Conservation (phyloP, 23 tunicate genomes). For the Botrylloides violaceus region DNA sequence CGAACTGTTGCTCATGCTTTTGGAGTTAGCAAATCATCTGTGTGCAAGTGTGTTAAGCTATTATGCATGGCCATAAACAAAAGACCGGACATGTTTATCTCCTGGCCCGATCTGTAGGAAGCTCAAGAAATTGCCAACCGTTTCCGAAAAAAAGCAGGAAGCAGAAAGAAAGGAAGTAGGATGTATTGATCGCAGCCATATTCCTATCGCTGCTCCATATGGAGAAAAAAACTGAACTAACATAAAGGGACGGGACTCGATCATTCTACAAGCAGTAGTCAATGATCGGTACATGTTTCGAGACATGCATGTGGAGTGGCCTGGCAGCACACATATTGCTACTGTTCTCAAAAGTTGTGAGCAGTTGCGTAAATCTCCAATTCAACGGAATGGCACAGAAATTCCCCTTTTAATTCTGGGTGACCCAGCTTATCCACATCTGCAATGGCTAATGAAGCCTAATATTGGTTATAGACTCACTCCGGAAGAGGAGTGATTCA, state of each 20-base stretch:
- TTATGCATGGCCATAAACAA: conserved; percentile 27
- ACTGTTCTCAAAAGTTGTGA: neutral
- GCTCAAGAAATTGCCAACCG: conserved; percentile 13
- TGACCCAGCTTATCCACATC: conserved; percentile 33
- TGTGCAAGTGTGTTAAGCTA: neutral
- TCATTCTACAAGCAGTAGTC: conserved; percentile 34
- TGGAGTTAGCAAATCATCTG: conserved; percentile 33
- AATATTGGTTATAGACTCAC: conserved; percentile 13
- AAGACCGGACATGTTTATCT: conserved; percentile 8
- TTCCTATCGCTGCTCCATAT: conserved; percentile 23
- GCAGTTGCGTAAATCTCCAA: conserved; percentile 3
- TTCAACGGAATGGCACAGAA: conserved; percentile 7
- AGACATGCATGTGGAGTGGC: conserved; percentile 14
- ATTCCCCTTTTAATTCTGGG: conserved; percentile 35
- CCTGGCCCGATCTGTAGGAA: conserved; percentile 1
- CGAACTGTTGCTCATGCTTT: conserved; percentile 20
- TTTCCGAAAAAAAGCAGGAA: conserved; percentile 5
- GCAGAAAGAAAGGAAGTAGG: conserved; percentile 25
- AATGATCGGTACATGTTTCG: conserved; percentile 23
- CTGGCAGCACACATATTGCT: conserved; percentile 16
- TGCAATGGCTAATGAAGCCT: conserved; percentile 33
- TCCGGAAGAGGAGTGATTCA: conserved; percentile 15
- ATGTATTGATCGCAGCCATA: conserved; percentile 33
- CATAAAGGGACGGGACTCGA: conserved; percentile 14
- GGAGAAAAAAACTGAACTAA: conserved; percentile 14